phyloP scores from a whole-genome alignment of 1,140 invertebrate species.

The Drosophila lacertosa region DNA sequence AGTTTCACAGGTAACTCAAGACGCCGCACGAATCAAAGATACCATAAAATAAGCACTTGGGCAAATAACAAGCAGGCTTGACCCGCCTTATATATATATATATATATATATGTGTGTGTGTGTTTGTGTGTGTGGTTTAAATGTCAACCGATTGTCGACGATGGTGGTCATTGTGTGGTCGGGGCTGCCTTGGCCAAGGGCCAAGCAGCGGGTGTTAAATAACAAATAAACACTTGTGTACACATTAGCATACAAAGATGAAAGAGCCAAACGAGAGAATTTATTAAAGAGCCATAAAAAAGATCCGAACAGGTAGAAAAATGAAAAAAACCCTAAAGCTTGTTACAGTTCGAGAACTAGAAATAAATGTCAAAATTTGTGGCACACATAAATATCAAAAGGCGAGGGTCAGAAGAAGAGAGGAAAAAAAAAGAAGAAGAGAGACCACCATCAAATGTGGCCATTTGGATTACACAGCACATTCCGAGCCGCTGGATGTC shows the following conservation, averaged over 20 bases:
- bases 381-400: slow-evolving; percentile 64
- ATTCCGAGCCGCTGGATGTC: slow-evolving; percentile 63
- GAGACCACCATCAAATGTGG: slow-evolving; percentile 47
- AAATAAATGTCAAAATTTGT: slow-evolving; percentile 74
- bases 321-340: background rate
- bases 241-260: slow-evolving; percentile 63
- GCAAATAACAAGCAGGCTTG: slow-evolving; percentile 1
- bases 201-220: slow-evolving; percentile 71
- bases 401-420: background rate
- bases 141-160: slow-evolving; percentile 42
- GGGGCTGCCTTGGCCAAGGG: slow-evolving; percentile 13
- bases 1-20: slow-evolving; percentile 54
- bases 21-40: background rate
- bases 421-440: too few relatives aligned
- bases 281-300: slow-evolving; percentile 61
- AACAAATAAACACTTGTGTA: slow-evolving; percentile 82
- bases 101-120: slow-evolving; percentile 6
- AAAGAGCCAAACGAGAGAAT: slow-evolving; percentile 34
- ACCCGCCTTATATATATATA: too few relatives aligned
- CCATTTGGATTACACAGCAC: slow-evolving; percentile 72
- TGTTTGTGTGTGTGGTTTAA: slow-evolving; percentile 36
- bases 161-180: slow-evolving; percentile 61
- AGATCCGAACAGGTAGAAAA: background rate
- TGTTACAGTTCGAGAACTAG: slow-evolving; percentile 44
- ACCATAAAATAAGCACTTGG: background rate